phyloP scores from a whole-genome alignment of 2,888 invertebrate genomes.

The Patella caerulea region DNA sequence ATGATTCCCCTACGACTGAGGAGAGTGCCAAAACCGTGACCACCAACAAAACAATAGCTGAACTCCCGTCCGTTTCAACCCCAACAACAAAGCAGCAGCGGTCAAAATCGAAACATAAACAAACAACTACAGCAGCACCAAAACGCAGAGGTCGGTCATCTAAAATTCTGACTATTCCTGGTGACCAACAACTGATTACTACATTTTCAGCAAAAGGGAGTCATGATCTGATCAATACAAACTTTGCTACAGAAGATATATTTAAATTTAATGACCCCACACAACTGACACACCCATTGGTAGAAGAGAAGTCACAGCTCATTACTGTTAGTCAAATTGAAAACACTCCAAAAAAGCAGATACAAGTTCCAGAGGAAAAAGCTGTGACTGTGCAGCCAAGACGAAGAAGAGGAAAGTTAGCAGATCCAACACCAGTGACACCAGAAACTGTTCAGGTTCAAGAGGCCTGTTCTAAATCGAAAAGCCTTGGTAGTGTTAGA shows the following conservation, averaged over 20 bases:
- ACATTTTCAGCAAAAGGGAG: background rate
- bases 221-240: too few species aligned
- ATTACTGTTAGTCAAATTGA: background rate
- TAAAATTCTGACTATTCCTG: background rate
- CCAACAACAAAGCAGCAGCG: too few species aligned
- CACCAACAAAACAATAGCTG: too few species aligned
- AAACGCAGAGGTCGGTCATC: background rate
- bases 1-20: too few species aligned
- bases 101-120: background rate
- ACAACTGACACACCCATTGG: too few species aligned
- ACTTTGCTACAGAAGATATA: too few species aligned
- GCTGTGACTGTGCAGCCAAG: background rate
- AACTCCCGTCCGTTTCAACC: too few species aligned
- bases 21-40: too few species aligned
- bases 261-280: too few species aligned
- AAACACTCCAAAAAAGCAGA: conserved; percentile 15
- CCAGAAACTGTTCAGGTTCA: background rate
- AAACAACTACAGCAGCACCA: background rate
- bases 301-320: too few species aligned
- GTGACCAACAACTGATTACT: conserved; percentile 3
- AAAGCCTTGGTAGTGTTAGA: conserved; percentile 2
- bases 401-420: conserved; percentile 20
- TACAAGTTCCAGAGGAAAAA: conserved; percentile 1
- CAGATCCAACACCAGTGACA: conserved; percentile 2
- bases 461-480: background rate